Evolutionary conservation across 2,888 invertebrate genomes (phyloP).

Genomic region (Macrophya annulata): DNA sequence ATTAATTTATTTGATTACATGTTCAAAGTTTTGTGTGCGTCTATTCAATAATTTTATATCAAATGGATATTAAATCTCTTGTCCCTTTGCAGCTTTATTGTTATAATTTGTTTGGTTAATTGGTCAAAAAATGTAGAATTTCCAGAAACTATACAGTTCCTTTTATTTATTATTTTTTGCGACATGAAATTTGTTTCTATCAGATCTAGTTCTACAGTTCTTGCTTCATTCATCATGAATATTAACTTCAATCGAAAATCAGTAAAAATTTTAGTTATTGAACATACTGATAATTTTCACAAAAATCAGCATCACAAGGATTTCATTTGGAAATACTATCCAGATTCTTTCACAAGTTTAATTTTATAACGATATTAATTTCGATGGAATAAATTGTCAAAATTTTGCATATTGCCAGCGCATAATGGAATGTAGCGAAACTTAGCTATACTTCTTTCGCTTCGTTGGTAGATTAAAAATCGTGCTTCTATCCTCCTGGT

Average conservation of each 20-base stretch:
- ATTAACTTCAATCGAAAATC: too few relatives aligned
- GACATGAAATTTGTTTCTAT: background rate
- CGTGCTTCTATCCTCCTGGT: conserved; percentile 75
- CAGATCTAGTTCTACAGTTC: background rate
- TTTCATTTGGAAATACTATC: background rate
- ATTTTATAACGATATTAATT: background rate
- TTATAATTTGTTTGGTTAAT: background rate
- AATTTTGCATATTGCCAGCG: conserved; percentile 67
- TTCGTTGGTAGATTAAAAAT: conserved; percentile 76
- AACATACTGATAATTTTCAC: too few relatives aligned
- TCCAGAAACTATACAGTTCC: background rate
- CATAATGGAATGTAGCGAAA: conserved; percentile 71
- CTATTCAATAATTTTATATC: background rate
- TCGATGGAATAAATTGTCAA: background rate
- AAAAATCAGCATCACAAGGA: too few relatives aligned
- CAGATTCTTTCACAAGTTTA: background rate
- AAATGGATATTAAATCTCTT: conserved; percentile 11
- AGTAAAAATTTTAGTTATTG: background rate
- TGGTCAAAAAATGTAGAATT: background rate
- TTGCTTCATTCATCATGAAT: background rate
- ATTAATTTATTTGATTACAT: background rate
- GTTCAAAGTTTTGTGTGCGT: too few relatives aligned
- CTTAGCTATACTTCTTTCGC: conserved; percentile 72
- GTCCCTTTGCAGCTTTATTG: background rate
- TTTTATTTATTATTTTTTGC: background rate